Conservation (phyloP, 2,113 vertebrate species). For the Oreochromis tanganicae region DNA sequence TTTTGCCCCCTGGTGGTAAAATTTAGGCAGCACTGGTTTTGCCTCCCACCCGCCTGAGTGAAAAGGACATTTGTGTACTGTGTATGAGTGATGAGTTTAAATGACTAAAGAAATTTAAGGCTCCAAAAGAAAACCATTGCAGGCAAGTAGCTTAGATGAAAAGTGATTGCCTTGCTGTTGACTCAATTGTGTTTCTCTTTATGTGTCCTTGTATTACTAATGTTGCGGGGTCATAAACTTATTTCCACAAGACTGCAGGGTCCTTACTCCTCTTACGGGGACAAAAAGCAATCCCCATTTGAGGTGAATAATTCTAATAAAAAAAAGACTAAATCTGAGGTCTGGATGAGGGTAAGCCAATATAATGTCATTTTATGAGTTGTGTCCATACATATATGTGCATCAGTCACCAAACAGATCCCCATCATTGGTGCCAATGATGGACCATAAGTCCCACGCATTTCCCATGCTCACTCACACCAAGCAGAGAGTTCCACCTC, state of each 20-base stretch:
- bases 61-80: not conserved
- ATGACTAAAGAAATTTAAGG: not conserved
- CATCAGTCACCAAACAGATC: not conserved
- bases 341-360: not conserved
- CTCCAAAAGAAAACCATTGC: not conserved
- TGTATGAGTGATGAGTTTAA: not conserved
- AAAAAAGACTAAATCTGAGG: not conserved
- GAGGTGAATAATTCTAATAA: not conserved
- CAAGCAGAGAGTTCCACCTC: slow-evolving; percentile 66
- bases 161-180: not conserved
- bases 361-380: not conserved
- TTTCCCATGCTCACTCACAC: slow-evolving; percentile 76
- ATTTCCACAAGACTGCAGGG: not conserved
- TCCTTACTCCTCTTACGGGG: not conserved
- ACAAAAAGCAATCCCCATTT: not conserved
- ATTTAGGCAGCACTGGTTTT: slow-evolving; percentile 18
- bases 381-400: not conserved
- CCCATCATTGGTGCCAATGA: slow-evolving; percentile 37
- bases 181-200: not conserved
- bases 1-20: slow-evolving; percentile 76
- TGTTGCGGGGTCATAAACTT: not conserved
- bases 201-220: not conserved
- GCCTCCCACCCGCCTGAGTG: not conserved
- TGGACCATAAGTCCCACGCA: slow-evolving; percentile 69
- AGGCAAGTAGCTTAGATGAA: not conserved